Percentiles rank a stretch among this genome's conserved stretches.
Evolutionary conservation across 2,888 invertebrate species (phyloP).

Genomic region (Ophioninae sp.): DNA sequence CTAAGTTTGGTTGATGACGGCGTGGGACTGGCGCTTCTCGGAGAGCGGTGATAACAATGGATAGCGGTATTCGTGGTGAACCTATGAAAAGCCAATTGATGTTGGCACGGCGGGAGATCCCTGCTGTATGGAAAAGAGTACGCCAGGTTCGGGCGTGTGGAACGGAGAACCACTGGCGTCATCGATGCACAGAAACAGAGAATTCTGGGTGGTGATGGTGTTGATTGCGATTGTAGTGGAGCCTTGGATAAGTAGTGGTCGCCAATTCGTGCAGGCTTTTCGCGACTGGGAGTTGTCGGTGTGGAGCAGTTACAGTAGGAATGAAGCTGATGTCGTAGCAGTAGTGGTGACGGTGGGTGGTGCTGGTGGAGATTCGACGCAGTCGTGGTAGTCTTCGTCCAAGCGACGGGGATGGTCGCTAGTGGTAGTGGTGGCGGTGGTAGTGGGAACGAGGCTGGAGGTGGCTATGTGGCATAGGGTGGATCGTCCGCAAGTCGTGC

Average conservation of each 20-base stretch:
- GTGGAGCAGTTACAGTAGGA: slow-evolving; percentile 58
- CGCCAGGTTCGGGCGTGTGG: not conserved
- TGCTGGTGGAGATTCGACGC: slow-evolving; percentile 65
- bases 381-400: slow-evolving; percentile 59
- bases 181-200: slow-evolving; percentile 33
- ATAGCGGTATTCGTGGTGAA: slow-evolving; percentile 1
- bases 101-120: slow-evolving; percentile 4
- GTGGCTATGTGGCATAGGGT: slow-evolving; percentile 75
- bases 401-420: slow-evolving; percentile 55
- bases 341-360: slow-evolving; percentile 60
- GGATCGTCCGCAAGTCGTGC: slow-evolving; percentile 79
- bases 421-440: slow-evolving; percentile 55
- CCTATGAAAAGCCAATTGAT: slow-evolving; percentile 25
- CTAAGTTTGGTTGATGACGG: slow-evolving; percentile 13
- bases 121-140: slow-evolving; percentile 20
- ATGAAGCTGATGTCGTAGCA: slow-evolving; percentile 45
- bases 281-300: slow-evolving; percentile 53
- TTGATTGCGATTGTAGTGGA: slow-evolving; percentile 61
- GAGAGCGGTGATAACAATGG: not conserved
- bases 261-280: slow-evolving; percentile 32
- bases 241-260: slow-evolving; percentile 50
- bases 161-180: slow-evolving; percentile 68
- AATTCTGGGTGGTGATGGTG: slow-evolving; percentile 55
- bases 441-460: slow-evolving; percentile 70
- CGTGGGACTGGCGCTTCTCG: not conserved